Evolutionary conservation across 1,140 invertebrate species (phyloP), one percentile per base, ranked within the genome.

Genomic region (Caenorhabditis tropicalis): DNA sequence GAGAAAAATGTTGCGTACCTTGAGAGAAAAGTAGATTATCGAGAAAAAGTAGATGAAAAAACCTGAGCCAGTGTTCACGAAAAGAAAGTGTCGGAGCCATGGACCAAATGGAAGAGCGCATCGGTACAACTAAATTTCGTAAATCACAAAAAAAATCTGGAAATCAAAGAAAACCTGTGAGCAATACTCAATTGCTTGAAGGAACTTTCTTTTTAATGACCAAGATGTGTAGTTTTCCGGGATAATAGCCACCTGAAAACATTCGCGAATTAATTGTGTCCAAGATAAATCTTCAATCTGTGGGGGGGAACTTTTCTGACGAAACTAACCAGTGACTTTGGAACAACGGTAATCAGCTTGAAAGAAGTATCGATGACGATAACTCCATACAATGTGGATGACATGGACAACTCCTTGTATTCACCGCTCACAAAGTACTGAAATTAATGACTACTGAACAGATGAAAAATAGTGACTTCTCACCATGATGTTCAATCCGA

Each of bases 341-440:
- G 65, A 39, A 74, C 15, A 2, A 74, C 9, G 10, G 65, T 74
- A 10, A 74, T 74, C 36, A 74, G 15, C n/a, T 74, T 74, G 65
- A 74, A 74, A n/a, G 36, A 74, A 24, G 65, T 74, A n/a, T 74
- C 65, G 2, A 21, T 74, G 29, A 74, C 24, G 36, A 74, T 43
- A 21, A 74, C 36, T 43, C 65, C 65, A 36, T 74, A 74, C 12
- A 74, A 24, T 24, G 65, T 74, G 0, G 65, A 74, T 43, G 65
- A 74, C 36, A 74, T 21, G 1, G 65, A 46, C 19, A 74, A n/a
- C n/a, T 74, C 65, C 21, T 39, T 74, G 65, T 12, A 74, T 19
- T 74, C 65, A 5, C 65, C 65, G n/a, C 65, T 74, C n/a, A 74
- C 9, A 15, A 74, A 74, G 36, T 74, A 74, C 65, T 74, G 36